phyloP scores from a whole-genome alignment of 2,888 invertebrate genomes.

The Dryococelus australis region DNA sequence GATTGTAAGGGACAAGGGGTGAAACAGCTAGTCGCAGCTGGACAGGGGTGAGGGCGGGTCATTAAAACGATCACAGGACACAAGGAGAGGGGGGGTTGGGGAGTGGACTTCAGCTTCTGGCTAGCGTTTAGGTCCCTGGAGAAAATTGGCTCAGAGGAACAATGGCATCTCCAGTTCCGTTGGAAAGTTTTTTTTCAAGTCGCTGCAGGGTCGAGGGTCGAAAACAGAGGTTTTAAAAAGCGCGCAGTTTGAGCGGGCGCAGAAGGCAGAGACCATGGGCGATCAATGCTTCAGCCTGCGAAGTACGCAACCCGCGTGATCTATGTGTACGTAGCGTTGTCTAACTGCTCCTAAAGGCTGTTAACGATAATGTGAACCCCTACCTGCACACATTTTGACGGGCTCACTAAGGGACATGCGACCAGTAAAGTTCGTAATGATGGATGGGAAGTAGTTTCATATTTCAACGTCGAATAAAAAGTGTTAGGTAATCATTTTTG shows the following conservation, averaged over 20 bases:
- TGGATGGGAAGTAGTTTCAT: too few species aligned
- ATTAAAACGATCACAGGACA: constrained; percentile 27
- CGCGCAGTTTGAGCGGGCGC: not conserved
- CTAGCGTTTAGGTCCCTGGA: not conserved
- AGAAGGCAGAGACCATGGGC: not conserved
- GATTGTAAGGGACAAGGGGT: not conserved
- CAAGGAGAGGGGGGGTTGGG: not conserved
- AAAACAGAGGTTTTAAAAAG: not conserved
- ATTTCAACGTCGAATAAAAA: too few species aligned
- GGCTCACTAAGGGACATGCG: too few species aligned
- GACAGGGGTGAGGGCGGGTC: not conserved
- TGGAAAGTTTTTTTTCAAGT: not conserved
- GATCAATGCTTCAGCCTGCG: constrained; percentile 29
- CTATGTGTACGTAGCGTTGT: not conserved
- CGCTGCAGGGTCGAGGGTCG: not conserved
- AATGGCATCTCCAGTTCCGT: not conserved
- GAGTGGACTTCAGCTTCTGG: not conserved
- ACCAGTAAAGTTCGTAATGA: too few species aligned
- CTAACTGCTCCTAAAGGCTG: not conserved
- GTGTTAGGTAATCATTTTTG: too few species aligned
- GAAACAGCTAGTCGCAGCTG: not conserved
- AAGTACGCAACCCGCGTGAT: not conserved
- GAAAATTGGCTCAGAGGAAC: constrained; percentile 30
- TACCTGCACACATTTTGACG: too few species aligned
- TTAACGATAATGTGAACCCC: too few species aligned